Base-by-base conservation (phyloP, 2,797 vertebrate species). In the Tragelaphus eurycerus region DNA sequence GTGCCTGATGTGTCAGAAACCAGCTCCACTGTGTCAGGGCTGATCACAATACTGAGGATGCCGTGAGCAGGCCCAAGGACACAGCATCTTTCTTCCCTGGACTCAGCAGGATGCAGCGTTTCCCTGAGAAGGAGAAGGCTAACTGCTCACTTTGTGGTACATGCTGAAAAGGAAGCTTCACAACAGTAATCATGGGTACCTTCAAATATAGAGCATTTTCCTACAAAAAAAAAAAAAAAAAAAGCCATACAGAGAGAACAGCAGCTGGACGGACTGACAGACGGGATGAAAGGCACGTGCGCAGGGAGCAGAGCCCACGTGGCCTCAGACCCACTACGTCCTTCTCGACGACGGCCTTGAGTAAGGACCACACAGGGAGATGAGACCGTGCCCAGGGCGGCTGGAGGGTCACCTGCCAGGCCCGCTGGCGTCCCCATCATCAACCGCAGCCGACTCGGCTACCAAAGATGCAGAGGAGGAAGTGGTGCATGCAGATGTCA, bases 361-460 rank as follows among this genome's bases (percentile, higher is more conserved):
- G 10, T 23, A 19, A 81, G 3, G 38, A 6, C n/a, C n/a, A 1
- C 4, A 0, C 0, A 13, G 46, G 52, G 17, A 38, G 43, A n/a
- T 0, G 9, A 23, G n/a, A 14, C 62, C 2, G 3, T 16, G 25
- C 31, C 48, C 78, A 19, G 0, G 1, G 10, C 6, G 27, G 14
- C 55, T 76, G 4, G 38, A n/a, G 43, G 57, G 25, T 8, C 12
- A 85, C 76, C 27, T 60, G 0, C 4, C 7, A 50, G 13, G 13
- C 64, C 23, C 6, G 0, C 12, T 9, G 48, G 16, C 2, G 3
- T 54, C 16, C 25, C 5, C n/a, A 2, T 29, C 11, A 0, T 19
- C 23, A 34, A 8, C 50, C 3, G 3, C 3, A 74, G n/a, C 11
- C 9, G 19, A 67, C 55, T 55, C 48, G 21, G 5, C 38, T 46